phyloP scores from a whole-genome alignment of 1,140 invertebrate genomes.

The Myzus persicae region DNA sequence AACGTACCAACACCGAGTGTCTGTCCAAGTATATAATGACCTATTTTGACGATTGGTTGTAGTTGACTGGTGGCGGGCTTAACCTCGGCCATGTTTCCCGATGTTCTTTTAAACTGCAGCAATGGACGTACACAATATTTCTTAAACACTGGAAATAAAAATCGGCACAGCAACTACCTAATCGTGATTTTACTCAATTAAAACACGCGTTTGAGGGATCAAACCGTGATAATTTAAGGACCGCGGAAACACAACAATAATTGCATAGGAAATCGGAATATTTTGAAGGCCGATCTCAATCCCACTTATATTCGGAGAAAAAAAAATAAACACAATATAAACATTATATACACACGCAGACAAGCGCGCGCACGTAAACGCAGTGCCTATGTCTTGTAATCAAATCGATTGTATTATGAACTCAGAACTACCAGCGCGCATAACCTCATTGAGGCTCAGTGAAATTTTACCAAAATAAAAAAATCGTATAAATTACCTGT shows the following conservation, averaged over 20 bases:
- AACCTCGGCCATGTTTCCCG: background rate
- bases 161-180: no score
- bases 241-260: slow-evolving; percentile 40
- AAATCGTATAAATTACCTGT: slow-evolving; percentile 23
- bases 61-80: slow-evolving; percentile 12
- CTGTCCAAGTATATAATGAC: slow-evolving; percentile 88
- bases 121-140: background rate
- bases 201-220: background rate
- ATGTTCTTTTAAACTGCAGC: background rate
- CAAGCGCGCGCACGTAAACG: slow-evolving; percentile 22
- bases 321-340: slow-evolving; percentile 13
- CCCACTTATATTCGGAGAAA: slow-evolving; percentile 18
- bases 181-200: background rate
- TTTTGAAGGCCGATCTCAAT: slow-evolving; percentile 48
- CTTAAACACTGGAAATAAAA: background rate
- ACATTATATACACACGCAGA: slow-evolving; percentile 1
- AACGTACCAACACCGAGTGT: slow-evolving; percentile 93
- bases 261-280: slow-evolving; percentile 34
- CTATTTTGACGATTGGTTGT: slow-evolving; percentile 90
- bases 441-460: slow-evolving; percentile 37
- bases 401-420: slow-evolving; percentile 48
- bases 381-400: slow-evolving; percentile 41
- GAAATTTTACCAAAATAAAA: slow-evolving; percentile 41
- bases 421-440: slow-evolving; percentile 9
- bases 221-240: slow-evolving; percentile 27